phyloP scores from a whole-genome alignment of 2,797 vertebrate species.

The Hirundo rustica region DNA sequence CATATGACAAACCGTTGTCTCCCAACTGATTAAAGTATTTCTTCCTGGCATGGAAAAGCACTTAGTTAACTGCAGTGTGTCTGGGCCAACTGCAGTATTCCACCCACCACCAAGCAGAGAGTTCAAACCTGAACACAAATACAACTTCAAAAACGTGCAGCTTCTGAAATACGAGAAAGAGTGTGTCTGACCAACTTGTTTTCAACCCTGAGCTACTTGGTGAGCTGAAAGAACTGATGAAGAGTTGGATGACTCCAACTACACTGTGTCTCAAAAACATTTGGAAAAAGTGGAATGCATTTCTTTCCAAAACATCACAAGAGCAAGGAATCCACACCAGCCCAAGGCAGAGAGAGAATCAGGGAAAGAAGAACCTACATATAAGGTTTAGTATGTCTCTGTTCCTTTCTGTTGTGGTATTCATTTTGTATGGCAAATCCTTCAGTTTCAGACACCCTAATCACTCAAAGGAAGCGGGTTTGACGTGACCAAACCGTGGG shows the following conservation, averaged over 20 bases:
- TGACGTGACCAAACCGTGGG: background rate
- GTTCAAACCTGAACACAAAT: slow-evolving; percentile 58
- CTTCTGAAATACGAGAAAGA: slow-evolving; percentile 26
- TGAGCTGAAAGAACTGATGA: background rate
- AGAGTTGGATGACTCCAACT: background rate
- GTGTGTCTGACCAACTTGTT: background rate
- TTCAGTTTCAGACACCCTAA: background rate
- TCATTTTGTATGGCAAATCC: background rate
- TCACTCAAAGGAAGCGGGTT: background rate
- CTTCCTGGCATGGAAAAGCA: slow-evolving; percentile 63
- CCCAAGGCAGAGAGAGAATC: background rate
- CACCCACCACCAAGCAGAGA: slow-evolving; percentile 64
- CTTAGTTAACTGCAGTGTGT: slow-evolving; percentile 50
- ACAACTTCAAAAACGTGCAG: background rate
- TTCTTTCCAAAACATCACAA: background rate
- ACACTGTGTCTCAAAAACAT: accelerated
- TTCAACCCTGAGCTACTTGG: slow-evolving; percentile 6
- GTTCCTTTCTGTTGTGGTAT: background rate
- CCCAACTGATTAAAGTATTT: slow-evolving; percentile 69
- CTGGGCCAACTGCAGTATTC: slow-evolving; percentile 57
- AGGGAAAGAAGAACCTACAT: background rate
- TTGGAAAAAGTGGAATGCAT: background rate
- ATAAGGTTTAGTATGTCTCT: background rate
- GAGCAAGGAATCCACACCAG: background rate
- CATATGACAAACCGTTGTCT: slow-evolving; percentile 66